Evolutionary conservation across 2,888 invertebrate genomes (phyloP).

Genomic region (Nasonia oneida): DNA sequence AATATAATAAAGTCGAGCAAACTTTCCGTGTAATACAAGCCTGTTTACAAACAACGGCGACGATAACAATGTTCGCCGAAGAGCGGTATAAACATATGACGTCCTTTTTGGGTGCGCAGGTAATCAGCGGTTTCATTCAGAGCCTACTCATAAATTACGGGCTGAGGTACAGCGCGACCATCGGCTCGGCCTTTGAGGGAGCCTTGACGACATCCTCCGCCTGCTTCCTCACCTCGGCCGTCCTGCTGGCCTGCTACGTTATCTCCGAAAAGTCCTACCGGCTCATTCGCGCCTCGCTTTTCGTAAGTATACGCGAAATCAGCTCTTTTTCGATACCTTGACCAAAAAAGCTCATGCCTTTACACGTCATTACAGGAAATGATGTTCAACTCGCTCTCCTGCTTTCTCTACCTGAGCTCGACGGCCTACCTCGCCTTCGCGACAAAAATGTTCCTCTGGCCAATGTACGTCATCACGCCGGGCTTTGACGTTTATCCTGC

Average conservation of each 20-base stretch:
- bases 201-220: constrained; percentile 90
- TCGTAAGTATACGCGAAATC: constrained; percentile 84
- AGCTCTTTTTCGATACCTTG: too few species aligned
- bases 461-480: constrained; percentile 87
- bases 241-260: constrained; percentile 88
- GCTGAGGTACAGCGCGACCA: constrained; percentile 85
- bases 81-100: background rate
- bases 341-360: too few species aligned
- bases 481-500: constrained; percentile 92
- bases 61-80: background rate
- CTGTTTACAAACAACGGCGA: background rate
- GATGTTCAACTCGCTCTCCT: constrained; percentile 88
- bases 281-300: constrained; percentile 89
- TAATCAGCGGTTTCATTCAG: constrained; percentile 91
- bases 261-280: constrained; percentile 88
- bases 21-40: background rate
- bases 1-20: too few species aligned
- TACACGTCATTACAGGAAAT: constrained; percentile 83
- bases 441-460: constrained; percentile 88
- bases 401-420: constrained; percentile 88
- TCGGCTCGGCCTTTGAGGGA: constrained; percentile 90
- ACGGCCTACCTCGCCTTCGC: constrained; percentile 90
- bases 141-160: constrained; percentile 90
- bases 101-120: constrained; percentile 77
- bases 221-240: constrained; percentile 88